Evolutionary conservation across 2,888 invertebrate species (phyloP), one percentile per base, ranked within the genome.

Genomic region (Patella caerulea): DNA sequence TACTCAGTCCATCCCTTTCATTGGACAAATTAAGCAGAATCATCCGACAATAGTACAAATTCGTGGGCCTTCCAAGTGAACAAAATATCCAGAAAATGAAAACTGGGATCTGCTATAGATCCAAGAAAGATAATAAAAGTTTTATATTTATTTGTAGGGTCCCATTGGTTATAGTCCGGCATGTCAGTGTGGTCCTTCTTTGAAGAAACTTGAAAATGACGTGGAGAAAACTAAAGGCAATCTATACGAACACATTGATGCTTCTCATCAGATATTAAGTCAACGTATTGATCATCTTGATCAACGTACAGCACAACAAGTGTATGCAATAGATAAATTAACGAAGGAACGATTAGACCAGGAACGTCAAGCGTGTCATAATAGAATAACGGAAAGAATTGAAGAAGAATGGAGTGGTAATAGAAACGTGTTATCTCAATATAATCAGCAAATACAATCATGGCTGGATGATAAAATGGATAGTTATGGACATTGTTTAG

Each of bases 151-250:
- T 72, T 87, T 86, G 2, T 85, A 93, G 92, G 98, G 98, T 1
- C 98, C 98, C 0, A 95, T 97, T n/a, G 97, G 98, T 2, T 91
- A 89, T 79, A 86, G 89, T 2, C 90, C 91, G 0, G 95, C 96
- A 2, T 97, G 97, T 0, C 96, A 97, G 91, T 98, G 98, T 90
- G 96, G 96, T 0, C 98, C 98, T 0, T 95, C 97, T 91, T 95
- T 98, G 89, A 94, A 96, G 81, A 96, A 96, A 84, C 94, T 98
- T 92, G 97, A 97, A 90, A 95, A 96, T 82, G 87, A 91, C 77
- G 85, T 97, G 74, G 96, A 96, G 86, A 94, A 95, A 84, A 96
- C 96, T 87, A 95, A 96, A 85, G 94, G 95, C 80, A 96, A 96
- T 86, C 90, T 96, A 84, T 94, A 96, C 90, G 94, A 95, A 79